A percentile compares a stretch with the other conserved stretches of the same genome.
Conservation (phyloP, 2,797 vertebrate genomes). For the Stomatorhinus walkeri region DNA sequence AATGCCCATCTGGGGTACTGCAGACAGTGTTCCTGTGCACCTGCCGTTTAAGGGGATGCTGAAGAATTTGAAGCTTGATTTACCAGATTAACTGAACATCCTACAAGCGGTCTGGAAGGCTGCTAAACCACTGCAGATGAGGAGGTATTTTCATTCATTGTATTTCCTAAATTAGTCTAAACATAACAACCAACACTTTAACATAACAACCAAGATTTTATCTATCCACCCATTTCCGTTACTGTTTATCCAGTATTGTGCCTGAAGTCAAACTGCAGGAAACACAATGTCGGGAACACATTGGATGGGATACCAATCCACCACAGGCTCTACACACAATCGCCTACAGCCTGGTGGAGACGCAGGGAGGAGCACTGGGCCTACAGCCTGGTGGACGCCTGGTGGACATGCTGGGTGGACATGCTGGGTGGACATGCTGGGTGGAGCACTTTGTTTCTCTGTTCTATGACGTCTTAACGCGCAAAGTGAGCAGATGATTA, state of each 20-base stretch:
- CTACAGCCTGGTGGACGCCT: conserved; percentile 38
- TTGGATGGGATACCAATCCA: not conserved
- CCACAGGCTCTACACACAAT: not conserved
- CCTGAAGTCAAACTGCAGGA: not conserved
- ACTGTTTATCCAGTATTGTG: not conserved
- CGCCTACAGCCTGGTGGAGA: conserved; percentile 56
- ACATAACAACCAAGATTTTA: not conserved
- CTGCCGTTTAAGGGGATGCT: conserved; percentile 55
- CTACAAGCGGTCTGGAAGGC: conserved; percentile 63
- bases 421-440: conserved; percentile 40
- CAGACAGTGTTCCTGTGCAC: conserved; percentile 49
- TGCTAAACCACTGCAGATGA: conserved; percentile 45
- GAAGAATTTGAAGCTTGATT: conserved; percentile 56
- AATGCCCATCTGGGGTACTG: conserved; percentile 47
- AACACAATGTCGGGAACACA: not conserved
- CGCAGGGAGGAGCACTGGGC: conserved; percentile 52
- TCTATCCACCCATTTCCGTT: not conserved
- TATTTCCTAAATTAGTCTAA: not conserved
- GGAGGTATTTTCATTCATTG: conserved; percentile 28
- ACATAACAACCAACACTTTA: not conserved
- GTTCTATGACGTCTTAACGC: conserved; percentile 53
- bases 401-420: too few species aligned
- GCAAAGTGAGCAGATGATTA: conserved; percentile 48
- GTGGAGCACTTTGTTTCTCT: conserved; percentile 54
- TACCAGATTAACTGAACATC: conserved; percentile 50